phyloP scores from a whole-genome alignment of 2,113 vertebrate species.

The Melanostigma gelatinosum region DNA sequence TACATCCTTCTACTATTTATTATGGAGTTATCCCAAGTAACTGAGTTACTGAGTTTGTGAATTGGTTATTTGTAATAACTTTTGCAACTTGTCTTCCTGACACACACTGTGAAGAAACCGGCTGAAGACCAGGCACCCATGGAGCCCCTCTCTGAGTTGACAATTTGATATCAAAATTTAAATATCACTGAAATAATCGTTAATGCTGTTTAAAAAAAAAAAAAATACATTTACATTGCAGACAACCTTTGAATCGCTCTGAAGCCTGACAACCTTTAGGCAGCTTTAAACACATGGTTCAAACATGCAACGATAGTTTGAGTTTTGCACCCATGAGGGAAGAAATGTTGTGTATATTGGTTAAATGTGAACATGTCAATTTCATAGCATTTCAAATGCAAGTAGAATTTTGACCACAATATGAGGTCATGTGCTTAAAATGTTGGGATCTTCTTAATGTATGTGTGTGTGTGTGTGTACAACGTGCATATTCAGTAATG shows the following conservation, averaged over 20 bases:
- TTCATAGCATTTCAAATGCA: background rate
- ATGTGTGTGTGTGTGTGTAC: background rate
- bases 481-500: background rate
- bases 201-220: no score
- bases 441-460: background rate
- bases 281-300: background rate
- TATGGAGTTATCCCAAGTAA: background rate
- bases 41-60: conserved; percentile 15
- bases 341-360: background rate
- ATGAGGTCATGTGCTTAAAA: background rate
- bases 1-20: background rate
- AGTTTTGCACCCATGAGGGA: background rate
- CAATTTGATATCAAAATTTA: background rate
- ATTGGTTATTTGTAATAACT: background rate
- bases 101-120: background rate
- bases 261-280: background rate
- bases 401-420: background rate
- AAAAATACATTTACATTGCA: background rate
- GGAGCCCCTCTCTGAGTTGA: conserved; percentile 7
- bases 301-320: background rate
- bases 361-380: conserved; percentile 39
- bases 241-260: background rate
- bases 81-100: background rate
- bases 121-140: background rate
- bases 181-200: background rate